Evolutionary conservation across 2,888 invertebrate species (phyloP), one percentile per base, ranked within the genome.

Genomic region (Leptura quadrifasciata): DNA sequence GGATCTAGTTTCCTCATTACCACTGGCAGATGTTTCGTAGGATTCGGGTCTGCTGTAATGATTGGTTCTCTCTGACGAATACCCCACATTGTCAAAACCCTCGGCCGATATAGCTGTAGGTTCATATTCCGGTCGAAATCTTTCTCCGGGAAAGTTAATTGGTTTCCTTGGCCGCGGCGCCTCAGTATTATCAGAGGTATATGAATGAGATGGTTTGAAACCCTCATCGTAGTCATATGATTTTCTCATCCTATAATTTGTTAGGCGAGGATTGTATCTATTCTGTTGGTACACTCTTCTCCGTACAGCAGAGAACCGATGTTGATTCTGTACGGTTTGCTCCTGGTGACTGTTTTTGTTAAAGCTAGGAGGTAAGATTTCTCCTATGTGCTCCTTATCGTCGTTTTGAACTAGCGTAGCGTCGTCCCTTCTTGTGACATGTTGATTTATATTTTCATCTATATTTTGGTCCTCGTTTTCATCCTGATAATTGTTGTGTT

Each of bases 351-450:
- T 35, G 8, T 65, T 72, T 54, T 83, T 77, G 21, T 84, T 80
- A 74, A 84, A 88, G 79, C 85, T 81, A 3, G 86, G 79, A 8
- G 88, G 88, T 65, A 89, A 78, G 64, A 89, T 89, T 82, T 89
- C 89, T 2, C 89, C 89, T 58, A 89, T 89, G 72, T 89, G 89
- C 78, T 89, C 89, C 63, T 88, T 81, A 57, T 85, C 85, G 21
- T 79, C 81, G 17, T 81, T 81, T 65, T 83, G 80, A 2, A 76
- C 81, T 4, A 84, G 52, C 21, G 70, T 73, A 55, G 83, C 83
- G 75, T 87, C 87, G 18, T 86, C 81, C 72, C 86, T 76, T 74
- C 84, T 61, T 39, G 60, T 54, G 18, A 55, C 24, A 4, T 72
- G 52, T 20, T 54, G 54, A 17, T 70, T 39, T n/a, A 15, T 15